Evolutionary conservation across 2,113 vertebrate species (phyloP).

Genomic region (Urocitellus parryii): DNA sequence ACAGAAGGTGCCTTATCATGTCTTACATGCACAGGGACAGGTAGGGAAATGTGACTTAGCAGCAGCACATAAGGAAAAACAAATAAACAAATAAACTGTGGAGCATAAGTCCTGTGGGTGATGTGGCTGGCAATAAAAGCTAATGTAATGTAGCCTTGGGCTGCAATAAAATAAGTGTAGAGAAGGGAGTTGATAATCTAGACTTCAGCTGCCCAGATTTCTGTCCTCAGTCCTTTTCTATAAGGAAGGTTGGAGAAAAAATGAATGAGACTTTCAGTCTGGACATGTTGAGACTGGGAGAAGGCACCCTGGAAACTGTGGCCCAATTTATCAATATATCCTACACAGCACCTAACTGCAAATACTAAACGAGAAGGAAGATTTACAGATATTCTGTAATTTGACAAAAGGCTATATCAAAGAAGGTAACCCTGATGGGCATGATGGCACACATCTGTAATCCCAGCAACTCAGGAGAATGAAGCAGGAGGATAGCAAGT

Average conservation of each 20-base stretch:
- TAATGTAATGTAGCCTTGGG: constrained; percentile 72
- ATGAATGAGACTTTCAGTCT: neutral
- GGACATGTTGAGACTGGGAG: neutral
- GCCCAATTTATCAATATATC: too few relatives aligned
- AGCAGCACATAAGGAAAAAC: constrained; percentile 65
- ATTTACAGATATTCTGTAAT: too few relatives aligned
- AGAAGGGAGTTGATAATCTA: constrained; percentile 47
- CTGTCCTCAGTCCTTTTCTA: neutral
- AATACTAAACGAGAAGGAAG: neutral
- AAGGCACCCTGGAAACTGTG: neutral
- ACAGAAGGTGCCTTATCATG: neutral
- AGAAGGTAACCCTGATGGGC: neutral
- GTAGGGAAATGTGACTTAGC: constrained; percentile 52
- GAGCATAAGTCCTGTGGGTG: constrained; percentile 71
- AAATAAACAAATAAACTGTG: constrained; percentile 72
- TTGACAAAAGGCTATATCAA: neutral
- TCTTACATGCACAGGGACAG: constrained; percentile 32
- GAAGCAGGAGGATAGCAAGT: too few relatives aligned
- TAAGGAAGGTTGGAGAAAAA: neutral
- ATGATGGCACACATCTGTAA: too few relatives aligned
- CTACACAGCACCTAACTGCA: too few relatives aligned
- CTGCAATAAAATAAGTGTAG: constrained; percentile 58
- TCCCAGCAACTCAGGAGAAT: too few relatives aligned
- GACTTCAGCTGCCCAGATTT: constrained; percentile 1
- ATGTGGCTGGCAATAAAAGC: constrained; percentile 76